Evolutionary conservation across 2,797 vertebrate genomes (phyloP).

Genomic region (Florisuga fusca): DNA sequence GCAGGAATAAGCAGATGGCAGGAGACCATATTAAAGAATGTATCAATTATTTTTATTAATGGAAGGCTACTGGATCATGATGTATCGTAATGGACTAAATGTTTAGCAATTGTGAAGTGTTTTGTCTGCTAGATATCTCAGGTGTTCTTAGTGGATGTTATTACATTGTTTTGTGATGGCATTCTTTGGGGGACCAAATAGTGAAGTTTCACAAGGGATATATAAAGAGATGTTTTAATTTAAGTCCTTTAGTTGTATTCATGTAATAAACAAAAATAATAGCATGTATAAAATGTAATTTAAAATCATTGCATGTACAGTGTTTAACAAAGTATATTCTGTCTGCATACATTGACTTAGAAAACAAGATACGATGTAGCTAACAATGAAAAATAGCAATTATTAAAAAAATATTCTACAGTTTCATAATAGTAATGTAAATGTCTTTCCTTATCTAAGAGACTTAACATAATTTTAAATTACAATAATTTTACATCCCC

Average conservation of each 20-base stretch:
- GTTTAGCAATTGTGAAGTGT: conserved; percentile 66
- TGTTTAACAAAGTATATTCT: conserved; percentile 59
- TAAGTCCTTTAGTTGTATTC: conserved; percentile 62
- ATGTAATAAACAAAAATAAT: conserved; percentile 67
- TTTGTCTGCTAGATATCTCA: conserved; percentile 34
- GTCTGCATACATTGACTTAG: conserved; percentile 68
- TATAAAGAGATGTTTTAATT: conserved; percentile 58
- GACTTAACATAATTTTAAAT: conserved; percentile 78
- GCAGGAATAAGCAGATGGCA: conserved; percentile 76
- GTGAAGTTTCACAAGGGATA: conserved; percentile 35
- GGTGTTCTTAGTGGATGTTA: conserved; percentile 17
- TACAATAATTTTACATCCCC: conserved; percentile 72
- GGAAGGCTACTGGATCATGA: conserved; percentile 54
- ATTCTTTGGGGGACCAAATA: conserved; percentile 12
- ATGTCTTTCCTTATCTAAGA: conserved; percentile 74
- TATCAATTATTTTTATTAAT: conserved; percentile 79
- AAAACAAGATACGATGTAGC: conserved; percentile 76
- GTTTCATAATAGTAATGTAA: conserved; percentile 73
- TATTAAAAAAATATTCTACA: conserved; percentile 79
- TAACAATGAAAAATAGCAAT: conserved; percentile 79
- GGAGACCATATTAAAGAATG: conserved; percentile 69
- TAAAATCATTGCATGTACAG: conserved; percentile 62
- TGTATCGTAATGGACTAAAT: conserved; percentile 62
- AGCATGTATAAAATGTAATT: conserved; percentile 65
- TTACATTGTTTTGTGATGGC: background rate